phyloP scores from a whole-genome alignment of 2,888 invertebrate genomes.

The Ametastegia equiseti region DNA sequence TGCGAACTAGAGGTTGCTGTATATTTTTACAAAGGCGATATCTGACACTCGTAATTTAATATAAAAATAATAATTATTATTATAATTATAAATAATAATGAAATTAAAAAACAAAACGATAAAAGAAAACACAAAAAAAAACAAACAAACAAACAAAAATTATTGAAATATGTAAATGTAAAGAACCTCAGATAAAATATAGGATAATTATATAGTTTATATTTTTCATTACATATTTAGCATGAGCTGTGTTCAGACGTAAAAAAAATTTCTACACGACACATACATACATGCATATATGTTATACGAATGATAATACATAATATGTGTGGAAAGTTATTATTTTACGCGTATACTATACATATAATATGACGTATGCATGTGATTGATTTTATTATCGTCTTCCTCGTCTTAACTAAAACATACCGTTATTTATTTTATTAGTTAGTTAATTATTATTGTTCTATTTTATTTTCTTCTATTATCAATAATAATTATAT shows the following conservation, averaged over 20 bases:
- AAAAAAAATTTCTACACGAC: constrained; percentile 6
- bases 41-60: constrained; percentile 42
- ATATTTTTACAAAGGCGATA: constrained; percentile 52
- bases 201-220: constrained; percentile 48
- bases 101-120: not conserved
- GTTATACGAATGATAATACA: no score
- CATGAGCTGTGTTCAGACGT: constrained; percentile 28
- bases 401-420: constrained; percentile 4
- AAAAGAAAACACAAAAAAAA: no score
- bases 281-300: not conserved
- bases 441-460: not conserved
- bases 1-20: constrained; percentile 50
- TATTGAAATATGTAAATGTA: constrained; percentile 28
- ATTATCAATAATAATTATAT: not conserved
- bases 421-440: constrained; percentile 14
- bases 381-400: not conserved
- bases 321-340: not conserved
- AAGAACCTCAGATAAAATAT: constrained; percentile 42
- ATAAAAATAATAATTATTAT: not conserved
- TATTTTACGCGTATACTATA: not conserved
- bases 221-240: constrained; percentile 36
- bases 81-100: not conserved
- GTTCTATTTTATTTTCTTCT: not conserved
- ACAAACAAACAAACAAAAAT: no score
- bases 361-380: no score